Percentiles rank a stretch among this genome's conserved stretches.
phyloP scores from a whole-genome alignment of 2,113 vertebrate species.

The Stigmatopora argus region DNA sequence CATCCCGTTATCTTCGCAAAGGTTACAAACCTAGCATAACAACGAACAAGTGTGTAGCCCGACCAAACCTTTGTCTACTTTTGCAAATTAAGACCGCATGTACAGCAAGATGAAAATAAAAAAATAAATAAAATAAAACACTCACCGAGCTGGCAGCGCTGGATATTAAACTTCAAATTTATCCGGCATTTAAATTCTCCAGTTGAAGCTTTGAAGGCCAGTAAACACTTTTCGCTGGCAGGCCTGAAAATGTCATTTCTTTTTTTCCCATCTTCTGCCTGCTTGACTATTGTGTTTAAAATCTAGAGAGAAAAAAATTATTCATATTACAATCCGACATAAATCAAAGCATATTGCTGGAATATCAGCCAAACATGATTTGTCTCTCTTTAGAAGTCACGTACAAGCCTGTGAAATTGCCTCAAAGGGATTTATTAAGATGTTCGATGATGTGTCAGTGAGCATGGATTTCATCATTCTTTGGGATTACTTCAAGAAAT shows the following conservation, averaged over 20 bases:
- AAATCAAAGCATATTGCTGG: background rate
- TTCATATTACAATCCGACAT: background rate
- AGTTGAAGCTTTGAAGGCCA: background rate
- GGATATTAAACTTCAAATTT: conserved; percentile 9
- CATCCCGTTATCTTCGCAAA: too few species aligned
- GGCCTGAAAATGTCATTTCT: conserved; percentile 6
- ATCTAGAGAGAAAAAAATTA: background rate
- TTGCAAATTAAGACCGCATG: background rate
- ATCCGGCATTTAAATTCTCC: conserved; percentile 5
- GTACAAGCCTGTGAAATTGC: background rate
- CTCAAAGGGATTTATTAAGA: background rate
- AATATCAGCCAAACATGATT: background rate
- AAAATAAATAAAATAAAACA: background rate
- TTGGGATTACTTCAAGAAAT: background rate
- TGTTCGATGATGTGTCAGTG: background rate
- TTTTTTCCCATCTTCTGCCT: background rate
- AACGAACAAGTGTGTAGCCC: background rate
- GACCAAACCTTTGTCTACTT: background rate
- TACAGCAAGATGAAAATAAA: background rate
- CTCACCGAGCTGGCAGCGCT: background rate
- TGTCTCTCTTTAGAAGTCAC: conserved; percentile 2
- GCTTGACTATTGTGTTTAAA: background rate
- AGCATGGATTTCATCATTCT: conserved; percentile 1
- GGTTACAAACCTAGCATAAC: too few species aligned
- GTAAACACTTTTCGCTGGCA: background rate